Base-by-base conservation (phyloP, 2,888 invertebrate species). In the Choristoneura rosaceana region DNA sequence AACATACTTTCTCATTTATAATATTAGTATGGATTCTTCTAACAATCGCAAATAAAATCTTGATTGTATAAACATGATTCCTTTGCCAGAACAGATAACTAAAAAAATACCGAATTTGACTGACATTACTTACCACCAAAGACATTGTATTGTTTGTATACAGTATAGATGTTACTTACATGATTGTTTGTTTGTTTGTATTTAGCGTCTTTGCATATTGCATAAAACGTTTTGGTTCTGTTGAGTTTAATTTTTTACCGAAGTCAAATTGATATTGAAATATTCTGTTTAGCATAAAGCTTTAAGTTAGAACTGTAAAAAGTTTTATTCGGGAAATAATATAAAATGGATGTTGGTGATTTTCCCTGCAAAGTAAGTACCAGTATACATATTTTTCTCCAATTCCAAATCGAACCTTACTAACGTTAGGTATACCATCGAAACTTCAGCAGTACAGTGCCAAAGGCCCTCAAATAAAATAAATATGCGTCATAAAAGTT, bases 101-200 rank as follows among this genome's bases (percentile, higher is more conserved):
- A 43, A 43, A 43, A 43, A 10, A 43, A 43, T 38, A 43, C 12
- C 12, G 4, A 4, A 43, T 43, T 43, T 43, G 43, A 43, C 43
- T 43, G 43, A 43, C 43, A 12, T 43, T 38, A 38, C 38, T 25
- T 25, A 25, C 38, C 10, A 12, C 47, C 47, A 47, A 47, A 47
- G 47, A 5, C 5, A 34, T 47, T n/a, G 47, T 7, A 47, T 47
- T n/a, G 47, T 47, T 47, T 47, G 47, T n/a, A 47, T 47, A n/a
- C n/a, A n/a, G n/a, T n/a, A n/a, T n/a, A 1, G 0, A n/a, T 47
- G n/a, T 52, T 17, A n/a, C 52, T 52, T 52, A 15, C 14, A 17
- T 52, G 52, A 52, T 52, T 52, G 52, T 52, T 52, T 52, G 50
- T 52, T 52, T 52, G 52, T 52, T 43, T 52, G 52, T 52, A 7